Evolutionary conservation across 2,113 vertebrate species (phyloP).

Genomic region (Acrocephalus kingi): DNA sequence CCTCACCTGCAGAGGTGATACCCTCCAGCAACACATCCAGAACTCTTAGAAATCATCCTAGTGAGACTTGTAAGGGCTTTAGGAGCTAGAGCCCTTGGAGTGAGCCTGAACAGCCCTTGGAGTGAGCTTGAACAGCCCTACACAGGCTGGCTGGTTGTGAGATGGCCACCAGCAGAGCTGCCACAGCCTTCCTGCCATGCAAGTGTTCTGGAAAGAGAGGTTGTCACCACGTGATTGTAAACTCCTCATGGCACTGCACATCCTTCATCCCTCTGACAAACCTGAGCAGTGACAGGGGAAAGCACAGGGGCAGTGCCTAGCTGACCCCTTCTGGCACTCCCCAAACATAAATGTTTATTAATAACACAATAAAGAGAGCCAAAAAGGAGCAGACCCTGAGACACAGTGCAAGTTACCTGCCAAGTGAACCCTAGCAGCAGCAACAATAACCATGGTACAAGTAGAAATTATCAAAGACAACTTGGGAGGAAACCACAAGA

Average conservation of each 20-base stretch:
- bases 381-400: not conserved
- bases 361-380: not conserved
- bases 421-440: constrained; percentile 34
- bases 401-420: constrained; percentile 37
- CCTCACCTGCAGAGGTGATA: not conserved
- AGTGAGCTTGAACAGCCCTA: not conserved
- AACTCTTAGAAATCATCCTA: not conserved
- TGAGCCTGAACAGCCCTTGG: not conserved
- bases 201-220: not conserved
- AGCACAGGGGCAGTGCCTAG: not conserved
- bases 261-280: not conserved
- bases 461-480: constrained; percentile 54
- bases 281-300: not conserved
- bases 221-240: not conserved
- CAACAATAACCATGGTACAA: constrained; percentile 10
- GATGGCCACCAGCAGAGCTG: not conserved
- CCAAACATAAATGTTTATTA: not conserved
- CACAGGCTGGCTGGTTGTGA: not conserved
- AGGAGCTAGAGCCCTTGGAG: not conserved
- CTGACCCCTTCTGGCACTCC: not conserved
- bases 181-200: not conserved
- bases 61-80: not conserved
- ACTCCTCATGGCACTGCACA: accelerated
- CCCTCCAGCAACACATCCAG: not conserved
- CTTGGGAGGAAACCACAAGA: constrained; percentile 72